These are phyloP conservation scores for Chionis minor DNA, from an alignment of 2,113 vertebrate species.

Conservation along the genomic window DNA sequence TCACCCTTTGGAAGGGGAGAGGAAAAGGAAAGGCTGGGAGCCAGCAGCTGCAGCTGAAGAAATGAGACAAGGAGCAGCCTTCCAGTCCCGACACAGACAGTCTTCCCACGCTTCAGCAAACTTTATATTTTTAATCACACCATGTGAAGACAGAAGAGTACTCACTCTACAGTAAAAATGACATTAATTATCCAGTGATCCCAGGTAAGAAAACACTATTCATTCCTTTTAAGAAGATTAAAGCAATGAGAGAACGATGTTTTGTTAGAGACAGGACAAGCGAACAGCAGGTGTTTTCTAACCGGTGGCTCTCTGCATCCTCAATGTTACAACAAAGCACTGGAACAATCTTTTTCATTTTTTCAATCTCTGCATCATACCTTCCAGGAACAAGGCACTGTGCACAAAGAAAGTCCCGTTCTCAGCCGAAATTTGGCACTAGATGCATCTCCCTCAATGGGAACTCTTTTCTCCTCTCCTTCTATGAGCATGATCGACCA, in stretches of 20 bases:
- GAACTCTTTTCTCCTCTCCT: not conserved
- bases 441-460: not conserved
- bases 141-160: not conserved
- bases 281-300: not conserved
- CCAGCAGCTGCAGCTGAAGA: conserved; percentile 47
- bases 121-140: not conserved
- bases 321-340: not conserved
- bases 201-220: not conserved
- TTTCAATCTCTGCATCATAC: not conserved
- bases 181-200: not conserved
- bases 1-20: conserved; percentile 4
- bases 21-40: conserved; percentile 30
- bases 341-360: not conserved
- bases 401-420: not conserved
- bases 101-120: not conserved
- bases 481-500: not conserved
- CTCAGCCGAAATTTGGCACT: not conserved
- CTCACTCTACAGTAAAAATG: not conserved
- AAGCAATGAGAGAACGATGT: not conserved
- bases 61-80: not conserved
- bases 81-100: not conserved
- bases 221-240: not conserved
- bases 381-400: not conserved
- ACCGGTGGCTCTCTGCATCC: not conserved
- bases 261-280: not conserved